Evolutionary conservation across 2,797 vertebrate species (phyloP).

Genomic region (Enteromius mattozi): DNA sequence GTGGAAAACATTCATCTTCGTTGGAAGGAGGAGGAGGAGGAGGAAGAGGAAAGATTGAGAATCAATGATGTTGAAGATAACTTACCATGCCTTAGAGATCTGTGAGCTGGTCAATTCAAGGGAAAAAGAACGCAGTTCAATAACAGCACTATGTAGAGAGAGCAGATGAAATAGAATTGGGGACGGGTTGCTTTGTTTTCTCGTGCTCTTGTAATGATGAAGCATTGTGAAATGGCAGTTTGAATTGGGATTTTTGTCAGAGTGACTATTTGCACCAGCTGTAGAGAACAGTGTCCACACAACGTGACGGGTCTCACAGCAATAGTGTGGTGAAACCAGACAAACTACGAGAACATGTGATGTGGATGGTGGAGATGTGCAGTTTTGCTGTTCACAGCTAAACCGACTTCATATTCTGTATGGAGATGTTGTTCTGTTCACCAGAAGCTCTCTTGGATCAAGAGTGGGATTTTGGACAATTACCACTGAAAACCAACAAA

Average conservation of each 20-base stretch:
- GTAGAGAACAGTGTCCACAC: background rate
- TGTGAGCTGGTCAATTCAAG: constrained; percentile 79
- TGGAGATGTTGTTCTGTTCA: background rate
- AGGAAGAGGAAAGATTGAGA: constrained; percentile 20
- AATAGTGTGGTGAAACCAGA: background rate
- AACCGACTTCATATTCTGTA: too few species aligned
- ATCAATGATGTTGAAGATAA: constrained; percentile 31
- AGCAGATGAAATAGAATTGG: constrained; percentile 18
- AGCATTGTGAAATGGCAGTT: background rate
- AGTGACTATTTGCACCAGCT: background rate
- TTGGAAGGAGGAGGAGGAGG: background rate
- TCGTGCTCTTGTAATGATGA: constrained; percentile 8
- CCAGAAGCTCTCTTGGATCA: background rate
- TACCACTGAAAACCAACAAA: background rate
- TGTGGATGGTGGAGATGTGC: background rate
- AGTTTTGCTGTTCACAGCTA: background rate
- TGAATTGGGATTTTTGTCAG: background rate
- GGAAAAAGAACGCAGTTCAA: constrained; percentile 57
- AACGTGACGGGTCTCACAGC: background rate
- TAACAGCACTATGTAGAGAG: constrained; percentile 42
- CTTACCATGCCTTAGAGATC: constrained; percentile 82
- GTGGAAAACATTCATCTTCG: constrained; percentile 51
- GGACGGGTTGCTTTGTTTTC: background rate
- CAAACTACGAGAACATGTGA: background rate
- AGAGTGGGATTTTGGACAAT: background rate